A percentile compares a stretch with the other conserved stretches of the same genome.
Evolutionary conservation across 2,888 invertebrate species (phyloP).

Genomic region (Plebejus melissa): DNA sequence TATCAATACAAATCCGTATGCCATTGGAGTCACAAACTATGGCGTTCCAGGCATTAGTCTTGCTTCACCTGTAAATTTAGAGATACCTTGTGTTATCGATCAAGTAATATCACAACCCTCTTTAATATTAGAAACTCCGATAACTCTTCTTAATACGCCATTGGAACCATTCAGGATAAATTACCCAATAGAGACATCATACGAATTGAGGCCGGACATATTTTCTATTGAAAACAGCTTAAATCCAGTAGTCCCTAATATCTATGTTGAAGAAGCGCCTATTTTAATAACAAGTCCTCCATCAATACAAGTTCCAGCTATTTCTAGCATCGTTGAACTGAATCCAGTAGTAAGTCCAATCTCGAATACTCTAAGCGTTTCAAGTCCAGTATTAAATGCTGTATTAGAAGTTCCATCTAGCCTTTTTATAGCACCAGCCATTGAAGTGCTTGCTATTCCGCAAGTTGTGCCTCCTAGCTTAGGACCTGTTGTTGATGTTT

Average conservation of each 20-base stretch:
- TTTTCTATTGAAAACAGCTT: background rate
- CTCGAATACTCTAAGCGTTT: background rate
- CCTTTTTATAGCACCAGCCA: background rate
- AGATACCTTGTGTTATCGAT: background rate
- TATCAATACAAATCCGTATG: background rate
- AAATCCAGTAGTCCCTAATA: background rate
- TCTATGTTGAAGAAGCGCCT: background rate
- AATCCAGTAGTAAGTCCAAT: background rate
- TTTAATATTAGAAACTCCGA: background rate
- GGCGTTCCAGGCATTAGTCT: background rate
- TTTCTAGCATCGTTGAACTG: background rate
- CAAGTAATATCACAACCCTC: background rate
- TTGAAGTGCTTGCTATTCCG: background rate
- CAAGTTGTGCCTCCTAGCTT: background rate
- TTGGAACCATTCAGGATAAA: background rate
- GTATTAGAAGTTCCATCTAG: background rate
- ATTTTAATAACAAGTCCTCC: background rate
- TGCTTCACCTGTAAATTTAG: background rate
- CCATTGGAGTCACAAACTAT: too few relatives aligned
- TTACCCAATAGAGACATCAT: background rate
- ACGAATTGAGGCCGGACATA: background rate
- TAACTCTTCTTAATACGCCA: background rate
- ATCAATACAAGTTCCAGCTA: background rate
- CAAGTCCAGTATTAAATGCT: background rate
- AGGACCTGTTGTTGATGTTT: background rate